Evolutionary conservation across 2,113 vertebrate genomes (phyloP).

Genomic region (Conger conger): DNA sequence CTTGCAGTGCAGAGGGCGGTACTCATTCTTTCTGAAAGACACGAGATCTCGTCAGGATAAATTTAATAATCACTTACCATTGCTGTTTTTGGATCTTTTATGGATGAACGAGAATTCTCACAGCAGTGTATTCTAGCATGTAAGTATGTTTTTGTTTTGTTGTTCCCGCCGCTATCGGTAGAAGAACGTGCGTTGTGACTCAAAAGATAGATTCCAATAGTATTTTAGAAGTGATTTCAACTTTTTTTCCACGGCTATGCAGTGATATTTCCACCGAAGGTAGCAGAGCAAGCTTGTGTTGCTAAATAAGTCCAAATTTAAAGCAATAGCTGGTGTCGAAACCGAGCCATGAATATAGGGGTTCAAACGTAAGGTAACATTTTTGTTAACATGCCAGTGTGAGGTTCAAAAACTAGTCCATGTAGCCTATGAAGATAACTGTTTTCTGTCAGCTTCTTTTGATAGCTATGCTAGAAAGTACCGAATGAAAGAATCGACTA

Average conservation of each 20-base stretch:
- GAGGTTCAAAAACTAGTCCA: background rate
- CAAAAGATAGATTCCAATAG: background rate
- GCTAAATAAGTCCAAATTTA: background rate
- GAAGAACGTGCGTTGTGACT: background rate
- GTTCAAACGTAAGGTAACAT: background rate
- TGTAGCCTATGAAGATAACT: background rate
- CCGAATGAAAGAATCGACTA: too few species aligned
- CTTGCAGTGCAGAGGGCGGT: constrained; percentile 27
- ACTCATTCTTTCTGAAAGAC: constrained; percentile 13
- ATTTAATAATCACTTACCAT: constrained; percentile 18
- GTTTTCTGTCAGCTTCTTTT: background rate
- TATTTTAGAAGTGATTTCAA: background rate
- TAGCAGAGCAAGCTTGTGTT: background rate
- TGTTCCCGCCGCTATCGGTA: background rate
- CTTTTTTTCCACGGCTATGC: background rate
- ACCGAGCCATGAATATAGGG: background rate
- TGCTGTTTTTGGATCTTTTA: constrained; percentile 11
- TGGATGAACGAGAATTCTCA: constrained; percentile 25
- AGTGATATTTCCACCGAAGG: background rate
- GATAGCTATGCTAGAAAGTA: too few species aligned
- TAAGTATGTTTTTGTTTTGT: constrained; percentile 32
- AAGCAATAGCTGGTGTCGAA: background rate
- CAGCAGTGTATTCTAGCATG: constrained; percentile 15
- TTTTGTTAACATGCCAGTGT: background rate
- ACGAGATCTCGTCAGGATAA: constrained; percentile 18